Conservation (phyloP, 2,797 vertebrate species). For the Hydrocynus forskahlii region DNA sequence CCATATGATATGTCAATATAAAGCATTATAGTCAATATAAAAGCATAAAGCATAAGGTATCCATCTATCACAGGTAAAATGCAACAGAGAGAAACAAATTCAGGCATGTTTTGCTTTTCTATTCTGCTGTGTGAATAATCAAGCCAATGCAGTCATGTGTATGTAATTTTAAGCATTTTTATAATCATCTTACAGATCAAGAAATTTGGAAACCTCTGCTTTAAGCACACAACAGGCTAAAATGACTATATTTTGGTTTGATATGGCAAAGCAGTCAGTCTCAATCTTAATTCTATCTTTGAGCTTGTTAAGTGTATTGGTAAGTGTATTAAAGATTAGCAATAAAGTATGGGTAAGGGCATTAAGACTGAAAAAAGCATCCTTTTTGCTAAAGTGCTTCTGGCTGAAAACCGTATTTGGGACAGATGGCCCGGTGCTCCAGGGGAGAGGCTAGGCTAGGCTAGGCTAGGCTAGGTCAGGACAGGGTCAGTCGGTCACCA, state of each 20-base stretch:
- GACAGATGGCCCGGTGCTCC: conserved; percentile 47
- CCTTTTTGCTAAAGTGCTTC: conserved; percentile 36
- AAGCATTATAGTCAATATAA: too few species aligned
- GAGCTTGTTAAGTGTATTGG: conserved; percentile 7
- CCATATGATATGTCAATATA: too few species aligned
- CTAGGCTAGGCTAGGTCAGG: conserved; percentile 35
- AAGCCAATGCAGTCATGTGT: too few species aligned
- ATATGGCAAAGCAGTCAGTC: not conserved
- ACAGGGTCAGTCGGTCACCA: conserved; percentile 47
- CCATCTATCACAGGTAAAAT: too few species aligned
- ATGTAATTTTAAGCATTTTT: too few species aligned
- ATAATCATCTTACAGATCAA: too few species aligned
- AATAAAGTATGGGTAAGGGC: not conserved
- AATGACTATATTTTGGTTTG: not conserved
- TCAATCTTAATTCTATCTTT: conserved; percentile 13
- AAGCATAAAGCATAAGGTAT: too few species aligned
- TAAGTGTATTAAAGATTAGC: conserved; percentile 22
- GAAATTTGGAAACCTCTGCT: too few species aligned
- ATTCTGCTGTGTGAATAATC: too few species aligned
- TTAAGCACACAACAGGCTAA: too few species aligned
- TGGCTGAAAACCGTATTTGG: conserved; percentile 24
- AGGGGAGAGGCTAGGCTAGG: conserved; percentile 14
- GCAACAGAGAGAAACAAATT: too few species aligned
- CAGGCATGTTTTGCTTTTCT: too few species aligned
- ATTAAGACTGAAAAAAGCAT: not conserved